A percentile compares a stretch with the other conserved stretches of the same genome.
Conservation (phyloP, 2,113 vertebrate species). For the Electrona antarctica region DNA sequence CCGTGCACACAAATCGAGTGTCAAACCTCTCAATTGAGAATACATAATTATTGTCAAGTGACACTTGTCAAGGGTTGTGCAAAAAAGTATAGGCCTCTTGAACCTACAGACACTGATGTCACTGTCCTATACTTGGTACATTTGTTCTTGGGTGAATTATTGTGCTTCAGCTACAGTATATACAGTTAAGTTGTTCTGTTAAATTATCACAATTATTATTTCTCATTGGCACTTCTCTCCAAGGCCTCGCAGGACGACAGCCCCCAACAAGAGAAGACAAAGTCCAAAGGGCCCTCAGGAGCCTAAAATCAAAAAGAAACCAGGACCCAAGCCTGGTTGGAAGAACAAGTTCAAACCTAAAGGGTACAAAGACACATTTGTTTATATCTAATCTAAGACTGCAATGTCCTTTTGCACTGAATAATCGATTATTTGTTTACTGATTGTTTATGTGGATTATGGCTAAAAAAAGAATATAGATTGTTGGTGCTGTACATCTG, state of each 20-base stretch:
- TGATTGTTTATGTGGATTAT: no score
- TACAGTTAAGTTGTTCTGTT: background rate
- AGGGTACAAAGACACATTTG: slow-evolving; percentile 69
- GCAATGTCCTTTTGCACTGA: background rate
- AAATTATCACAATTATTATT: background rate
- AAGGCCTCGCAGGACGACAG: slow-evolving; percentile 59
- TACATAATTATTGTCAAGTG: background rate
- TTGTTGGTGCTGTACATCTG: no score
- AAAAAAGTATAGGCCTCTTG: no score
- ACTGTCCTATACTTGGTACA: background rate
- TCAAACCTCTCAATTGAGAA: background rate
- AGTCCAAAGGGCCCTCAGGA: slow-evolving; percentile 76
- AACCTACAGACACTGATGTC: background rate
- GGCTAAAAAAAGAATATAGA: no score
- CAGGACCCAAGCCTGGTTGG: slow-evolving; percentile 96
- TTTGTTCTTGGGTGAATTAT: no score
- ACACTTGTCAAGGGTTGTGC: no score
- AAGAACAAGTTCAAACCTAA: slow-evolving; percentile 92
- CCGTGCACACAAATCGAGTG: background rate
- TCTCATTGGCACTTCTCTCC: background rate
- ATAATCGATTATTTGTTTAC: no score
- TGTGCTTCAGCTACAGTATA: background rate
- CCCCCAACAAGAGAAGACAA: slow-evolving; percentile 77
- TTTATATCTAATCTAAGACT: background rate
- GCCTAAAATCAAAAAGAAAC: slow-evolving; percentile 89